Evolutionary conservation across 2,113 vertebrate species (phyloP).

Genomic region (Semicossyphus pulcher): DNA sequence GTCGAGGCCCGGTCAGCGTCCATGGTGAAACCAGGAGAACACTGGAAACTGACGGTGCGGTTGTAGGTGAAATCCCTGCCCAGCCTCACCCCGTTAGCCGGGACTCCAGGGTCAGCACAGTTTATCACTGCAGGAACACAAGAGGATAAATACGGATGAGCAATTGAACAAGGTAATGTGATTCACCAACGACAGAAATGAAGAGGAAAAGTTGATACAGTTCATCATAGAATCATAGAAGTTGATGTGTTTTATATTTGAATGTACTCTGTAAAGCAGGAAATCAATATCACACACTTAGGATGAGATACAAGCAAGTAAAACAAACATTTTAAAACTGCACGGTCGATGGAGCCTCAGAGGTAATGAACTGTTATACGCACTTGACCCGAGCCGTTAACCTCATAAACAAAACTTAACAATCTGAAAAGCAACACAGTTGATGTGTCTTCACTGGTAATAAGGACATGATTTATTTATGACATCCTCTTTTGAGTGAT

Average conservation of each 20-base stretch:
- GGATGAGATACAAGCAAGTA: slow-evolving; percentile 11
- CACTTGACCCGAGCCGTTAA: slow-evolving; percentile 15
- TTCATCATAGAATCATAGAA: slow-evolving; percentile 9
- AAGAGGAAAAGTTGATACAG: neutral
- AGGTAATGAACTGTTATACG: slow-evolving; percentile 39
- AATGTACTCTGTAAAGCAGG: neutral
- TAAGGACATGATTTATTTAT: neutral
- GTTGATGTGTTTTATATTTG: slow-evolving; percentile 6
- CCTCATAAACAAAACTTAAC: slow-evolving; percentile 22
- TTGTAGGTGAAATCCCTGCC: slow-evolving; percentile 93
- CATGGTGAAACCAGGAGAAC: slow-evolving; percentile 92
- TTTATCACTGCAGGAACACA: slow-evolving; percentile 88
- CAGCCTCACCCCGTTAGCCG: slow-evolving; percentile 91
- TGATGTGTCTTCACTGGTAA: neutral
- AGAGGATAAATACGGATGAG: neutral
- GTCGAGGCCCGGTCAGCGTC: slow-evolving; percentile 90
- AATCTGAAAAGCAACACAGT: neutral
- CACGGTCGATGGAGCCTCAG: neutral
- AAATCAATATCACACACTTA: slow-evolving; percentile 21
- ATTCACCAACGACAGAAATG: neutral
- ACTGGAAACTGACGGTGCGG: slow-evolving; percentile 89
- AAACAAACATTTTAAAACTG: slow-evolving; percentile 20
- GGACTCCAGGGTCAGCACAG: slow-evolving; percentile 94
- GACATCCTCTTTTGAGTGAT: neutral
- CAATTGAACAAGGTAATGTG: neutral